Evolutionary conservation across 2,888 invertebrate genomes (phyloP), one percentile per base, ranked within the genome.

Genomic region (Melieria picta): DNA sequence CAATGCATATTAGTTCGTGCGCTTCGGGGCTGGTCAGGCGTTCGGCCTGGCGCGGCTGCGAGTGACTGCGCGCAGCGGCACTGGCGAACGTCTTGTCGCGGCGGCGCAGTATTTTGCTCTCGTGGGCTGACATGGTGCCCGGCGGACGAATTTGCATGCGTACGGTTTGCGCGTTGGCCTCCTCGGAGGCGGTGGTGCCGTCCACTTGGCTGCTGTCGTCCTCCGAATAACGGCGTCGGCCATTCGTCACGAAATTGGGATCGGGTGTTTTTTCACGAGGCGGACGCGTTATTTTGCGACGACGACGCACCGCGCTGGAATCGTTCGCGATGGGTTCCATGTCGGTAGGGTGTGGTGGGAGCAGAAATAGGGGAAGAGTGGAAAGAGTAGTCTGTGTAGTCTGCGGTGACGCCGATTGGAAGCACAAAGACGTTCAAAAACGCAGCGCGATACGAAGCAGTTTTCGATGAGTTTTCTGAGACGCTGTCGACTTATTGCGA

Each of bases 201-300:
- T 73, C 71, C 4, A 77, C 58, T 42, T 80, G 74, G 45, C 81
- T 80, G 43, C 77, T 78, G 10, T 83, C 80, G 50, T 80, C 79
- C 65, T 81, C 81, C 0, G 81, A 79, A 63, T 80, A 79, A 67
- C 78, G 79, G 5, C 72, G 74, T 50, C 71, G 71, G 42, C 50
- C 67, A 45, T 42, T 63, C 58, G 55, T 7, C 6, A 68, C 45
- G 5, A 72, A 56, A 64, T 74, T 73, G 0, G 83, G 81, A 65
- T 85, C 84, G 3, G 92, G 92, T 7, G 92, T 91, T 63, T 90
- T 90, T 73, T 92, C 92, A 76, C 92, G 90, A 68, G 88, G 88
- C 45, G 88, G 88, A 43, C 89, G 83, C 45, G 87, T 87, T 57
- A 91, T 85, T 76, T 90, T 90, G 74, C 93, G 88, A 63, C 92